Percentiles rank a stretch among this genome's conserved stretches.
These are phyloP conservation scores for Orthosia incerta DNA, from an alignment of 2,888 invertebrate species.

Conservation along the genomic window DNA sequence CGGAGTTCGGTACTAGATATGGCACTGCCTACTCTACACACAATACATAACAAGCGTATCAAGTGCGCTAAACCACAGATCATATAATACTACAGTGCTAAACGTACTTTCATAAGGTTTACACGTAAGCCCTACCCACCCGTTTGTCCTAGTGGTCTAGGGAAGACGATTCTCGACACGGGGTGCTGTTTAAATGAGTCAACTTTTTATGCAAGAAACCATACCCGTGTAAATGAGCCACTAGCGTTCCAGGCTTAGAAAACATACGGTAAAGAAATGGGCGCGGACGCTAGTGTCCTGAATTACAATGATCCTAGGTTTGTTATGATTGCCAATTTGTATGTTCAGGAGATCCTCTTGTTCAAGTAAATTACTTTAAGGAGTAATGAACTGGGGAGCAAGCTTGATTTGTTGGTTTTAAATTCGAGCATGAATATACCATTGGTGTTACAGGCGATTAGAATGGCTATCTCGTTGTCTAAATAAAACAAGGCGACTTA, in stretches of 20 bases:
- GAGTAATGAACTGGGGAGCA: conserved; percentile 10
- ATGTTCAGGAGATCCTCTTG: conserved; percentile 9
- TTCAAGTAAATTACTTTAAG: conserved; percentile 15
- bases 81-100: no score
- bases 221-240: not conserved
- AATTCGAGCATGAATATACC: not conserved
- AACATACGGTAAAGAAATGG: conserved; percentile 43
- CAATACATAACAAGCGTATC: no score
- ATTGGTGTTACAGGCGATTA: not conserved
- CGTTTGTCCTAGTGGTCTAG: no score
- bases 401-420: not conserved
- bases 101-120: no score
- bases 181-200: not conserved
- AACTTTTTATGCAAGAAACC: not conserved
- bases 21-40: no score
- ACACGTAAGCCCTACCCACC: no score
- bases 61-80: no score
- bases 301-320: conserved; percentile 15
- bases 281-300: conserved; percentile 23
- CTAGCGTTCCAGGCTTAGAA: conserved; percentile 10
- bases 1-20: no score
- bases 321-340: conserved; percentile 33
- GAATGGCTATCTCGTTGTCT: not conserved
- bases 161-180: no score
- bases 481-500: no score